phyloP scores from a whole-genome alignment of 2,113 vertebrate species.

The Heptranchias perlo region DNA sequence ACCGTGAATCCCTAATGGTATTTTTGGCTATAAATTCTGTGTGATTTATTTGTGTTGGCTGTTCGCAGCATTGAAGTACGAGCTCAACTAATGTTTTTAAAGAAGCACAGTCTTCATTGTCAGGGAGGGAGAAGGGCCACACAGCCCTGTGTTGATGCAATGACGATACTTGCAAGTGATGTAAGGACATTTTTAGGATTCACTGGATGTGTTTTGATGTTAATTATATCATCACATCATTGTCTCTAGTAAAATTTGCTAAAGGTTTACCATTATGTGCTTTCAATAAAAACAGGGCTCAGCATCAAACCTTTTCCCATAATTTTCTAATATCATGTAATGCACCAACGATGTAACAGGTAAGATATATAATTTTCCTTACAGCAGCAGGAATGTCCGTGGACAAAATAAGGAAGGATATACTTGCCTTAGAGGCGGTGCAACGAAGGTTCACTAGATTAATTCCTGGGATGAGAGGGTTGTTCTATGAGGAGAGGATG shows the following conservation, averaged over 20 bases:
- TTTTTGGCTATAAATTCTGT: background rate
- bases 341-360: background rate
- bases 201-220: background rate
- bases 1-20: background rate
- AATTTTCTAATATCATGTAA: background rate
- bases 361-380: background rate
- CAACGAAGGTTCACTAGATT: no score
- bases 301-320: background rate
- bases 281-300: background rate
- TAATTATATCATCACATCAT: background rate
- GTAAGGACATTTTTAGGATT: background rate
- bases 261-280: background rate
- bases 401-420: no score
- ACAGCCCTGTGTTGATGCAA: background rate
- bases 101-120: background rate
- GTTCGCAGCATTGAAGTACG: background rate
- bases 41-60: background rate
- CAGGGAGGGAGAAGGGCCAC: background rate
- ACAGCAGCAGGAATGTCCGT: background rate
- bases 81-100: background rate
- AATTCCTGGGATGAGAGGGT: no score
- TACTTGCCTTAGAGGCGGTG: no score
- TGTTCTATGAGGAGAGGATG: no score
- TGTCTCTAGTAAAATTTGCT: background rate
- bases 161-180: background rate